Evolutionary conservation across 2,113 vertebrate species (phyloP), one percentile per base, ranked within the genome.

Genomic region (Megalops atlanticus): DNA sequence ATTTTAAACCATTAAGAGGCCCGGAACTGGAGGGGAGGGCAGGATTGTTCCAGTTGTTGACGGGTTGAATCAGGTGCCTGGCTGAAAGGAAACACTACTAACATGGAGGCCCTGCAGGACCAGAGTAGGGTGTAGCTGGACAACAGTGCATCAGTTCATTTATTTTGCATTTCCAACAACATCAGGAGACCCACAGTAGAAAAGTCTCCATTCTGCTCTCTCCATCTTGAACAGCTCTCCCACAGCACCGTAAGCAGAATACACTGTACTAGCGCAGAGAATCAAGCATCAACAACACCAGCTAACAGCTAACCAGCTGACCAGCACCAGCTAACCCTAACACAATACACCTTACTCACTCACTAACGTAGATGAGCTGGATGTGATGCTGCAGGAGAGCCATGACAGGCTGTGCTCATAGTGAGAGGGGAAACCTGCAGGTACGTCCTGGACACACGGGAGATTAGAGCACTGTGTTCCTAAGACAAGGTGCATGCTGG

Each of bases 121-220:
- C 58, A 24, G n/a, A 10, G 58, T 10, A 11, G n/a, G 31, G 58
- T 64, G 31, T 64, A 24, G 24, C 58, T 10, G n/a, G n/a, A n/a
- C 31, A 64, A 64, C 58, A 5, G 58, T 31, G 31, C 11, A 64
- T 64, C n/a, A 64, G 8, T 64, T 64, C n/a, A 64, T 64, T 10
- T 64, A 10, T 64, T 64, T n/a, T 64, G 58, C 58, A 64, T 64
- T 11, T 64, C 58, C 58, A 64, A n/a, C 58, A 27, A 64, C 58
- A 31, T 64, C 8, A 64, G 12, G 58, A 27, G 58, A 64, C 31
- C n/a, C n/a, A 64, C 58, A 31, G 31, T 27, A 31, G 1, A 31
- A 64, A 31, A 64, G 2, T 6, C 27, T 10, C 6, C 12, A 10
- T 31, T 8, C 24, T n/a, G n/a, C 58, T 24, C 8, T 64, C 11